Evolutionary conservation across 2,888 invertebrate species (phyloP), one percentile per base, ranked within the genome.

Genomic region (Pterostichus madidus): DNA sequence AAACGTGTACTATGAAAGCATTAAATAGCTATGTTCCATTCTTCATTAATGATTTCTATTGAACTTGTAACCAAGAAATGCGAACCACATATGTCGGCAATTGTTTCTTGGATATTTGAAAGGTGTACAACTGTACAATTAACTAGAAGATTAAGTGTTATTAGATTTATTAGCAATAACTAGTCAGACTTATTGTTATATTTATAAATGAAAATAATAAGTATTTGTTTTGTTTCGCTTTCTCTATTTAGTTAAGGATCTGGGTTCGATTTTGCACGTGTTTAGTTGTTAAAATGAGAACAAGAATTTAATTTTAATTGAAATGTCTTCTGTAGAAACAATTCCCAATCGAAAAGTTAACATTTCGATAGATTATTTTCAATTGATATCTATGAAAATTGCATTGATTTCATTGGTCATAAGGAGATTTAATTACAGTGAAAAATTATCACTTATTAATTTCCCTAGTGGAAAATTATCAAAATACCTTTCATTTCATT

Each of bases 21-120:
- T 56, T 56, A 56, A 17, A 49, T 49, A 13, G 49, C 56, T 13
- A 56, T 17, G 6, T 56, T 56, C 56, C 56, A 56, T 17, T 56
- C 24, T 17, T 56, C 15, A 56, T 56, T 56, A 56, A 17, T 52
- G 15, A 52, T 56, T 5, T 17, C 49, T 13, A 13, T 56, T 56
- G 56, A 17, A 17, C 13, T 56, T 13, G 13, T 52, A 56, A 56
- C 56, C 13, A 56, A 56, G 56, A 56, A 56, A 56, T 2, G 2
- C 13, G 56, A 56, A 17, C 15, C 13, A 56, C 11, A 56, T 56
- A 4, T 56, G 5, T 0, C 8, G 17, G 17, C 56, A 56, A 17
- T 56, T 56, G 56, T 56, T 56, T 3, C 15, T 56, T 15, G 5
- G 17, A 56, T 56, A 56, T 56, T 56, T 56, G 17, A 56, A 17